Evolutionary conservation across 2,888 invertebrate genomes (phyloP).

Genomic region (Chelonus formosanus): DNA sequence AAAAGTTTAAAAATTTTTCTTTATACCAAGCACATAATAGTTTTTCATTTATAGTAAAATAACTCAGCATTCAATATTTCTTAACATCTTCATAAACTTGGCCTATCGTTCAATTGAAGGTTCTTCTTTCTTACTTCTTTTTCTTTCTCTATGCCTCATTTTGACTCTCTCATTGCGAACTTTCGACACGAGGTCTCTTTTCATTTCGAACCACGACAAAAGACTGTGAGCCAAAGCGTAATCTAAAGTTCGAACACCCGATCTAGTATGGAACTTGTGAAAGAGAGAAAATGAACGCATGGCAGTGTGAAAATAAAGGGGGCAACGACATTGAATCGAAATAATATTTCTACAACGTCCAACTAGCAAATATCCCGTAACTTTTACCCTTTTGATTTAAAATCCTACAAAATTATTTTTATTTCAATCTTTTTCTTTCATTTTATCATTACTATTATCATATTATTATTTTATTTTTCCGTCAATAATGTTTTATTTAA

Average conservation of each 20-base stretch:
- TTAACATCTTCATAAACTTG: too few species aligned
- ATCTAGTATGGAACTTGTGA: slow-evolving; percentile 41
- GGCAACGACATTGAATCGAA: slow-evolving; percentile 36
- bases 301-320: neutral
- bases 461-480: too few species aligned
- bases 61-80: too few species aligned
- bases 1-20: too few species aligned
- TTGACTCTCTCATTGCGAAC: slow-evolving; percentile 45
- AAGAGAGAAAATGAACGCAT: slow-evolving; percentile 24
- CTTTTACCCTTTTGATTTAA: slow-evolving; percentile 26
- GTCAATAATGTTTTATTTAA: too few species aligned
- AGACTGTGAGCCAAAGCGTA: slow-evolving; percentile 47
- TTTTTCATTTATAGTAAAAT: too few species aligned
- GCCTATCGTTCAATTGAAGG: neutral
- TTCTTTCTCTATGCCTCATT: slow-evolving; percentile 33
- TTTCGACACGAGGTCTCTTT: slow-evolving; percentile 57
- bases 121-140: slow-evolving; percentile 16
- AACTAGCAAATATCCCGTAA: slow-evolving; percentile 30
- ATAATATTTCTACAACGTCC: slow-evolving; percentile 37
- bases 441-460: too few species aligned
- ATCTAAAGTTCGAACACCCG: slow-evolving; percentile 55
- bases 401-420: neutral
- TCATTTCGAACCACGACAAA: slow-evolving; percentile 52
- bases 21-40: too few species aligned
- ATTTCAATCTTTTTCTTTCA: too few species aligned